phyloP scores from a whole-genome alignment of 2,113 vertebrate genomes.

The Ondatra zibethicus region DNA sequence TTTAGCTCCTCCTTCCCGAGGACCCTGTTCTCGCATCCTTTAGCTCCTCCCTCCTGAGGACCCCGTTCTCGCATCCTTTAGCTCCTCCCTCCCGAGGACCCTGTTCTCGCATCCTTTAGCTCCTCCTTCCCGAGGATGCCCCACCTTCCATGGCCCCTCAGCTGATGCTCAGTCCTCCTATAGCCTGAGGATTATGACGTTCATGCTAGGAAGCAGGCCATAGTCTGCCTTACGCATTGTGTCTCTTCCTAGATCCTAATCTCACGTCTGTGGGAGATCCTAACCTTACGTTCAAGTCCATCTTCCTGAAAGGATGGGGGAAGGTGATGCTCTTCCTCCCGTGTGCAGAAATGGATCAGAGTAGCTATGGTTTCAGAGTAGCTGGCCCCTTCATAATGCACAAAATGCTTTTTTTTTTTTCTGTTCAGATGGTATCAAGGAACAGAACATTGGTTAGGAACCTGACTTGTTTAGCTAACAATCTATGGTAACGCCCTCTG shows the following conservation, averaged over 20 bases:
- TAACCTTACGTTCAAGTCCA: not conserved
- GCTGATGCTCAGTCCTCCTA: not conserved
- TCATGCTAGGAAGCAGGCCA: not conserved
- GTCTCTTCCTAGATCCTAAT: not conserved
- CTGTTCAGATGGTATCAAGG: not conserved
- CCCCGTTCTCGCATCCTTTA: not conserved
- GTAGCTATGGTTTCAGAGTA: not conserved
- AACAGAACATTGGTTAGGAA: not conserved
- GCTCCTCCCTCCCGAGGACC: no score
- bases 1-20: not conserved
- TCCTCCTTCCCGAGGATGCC: no score
- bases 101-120: not conserved
- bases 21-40: not conserved
- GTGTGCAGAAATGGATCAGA: not conserved
- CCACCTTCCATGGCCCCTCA: no score
- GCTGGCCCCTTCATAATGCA: not conserved
- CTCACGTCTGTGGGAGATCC: not conserved
- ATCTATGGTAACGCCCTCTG: not conserved
- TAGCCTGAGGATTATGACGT: not conserved
- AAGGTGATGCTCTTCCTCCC: not conserved
- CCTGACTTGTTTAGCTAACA: not conserved
- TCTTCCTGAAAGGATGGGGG: not conserved
- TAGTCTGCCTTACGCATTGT: not conserved
- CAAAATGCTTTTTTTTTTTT: not conserved
- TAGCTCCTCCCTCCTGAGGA: no score